These are phyloP conservation scores for Macrotrachela quadricornifera DNA, from an alignment of 1,140 invertebrate genomes.

Conservation along the genomic window DNA sequence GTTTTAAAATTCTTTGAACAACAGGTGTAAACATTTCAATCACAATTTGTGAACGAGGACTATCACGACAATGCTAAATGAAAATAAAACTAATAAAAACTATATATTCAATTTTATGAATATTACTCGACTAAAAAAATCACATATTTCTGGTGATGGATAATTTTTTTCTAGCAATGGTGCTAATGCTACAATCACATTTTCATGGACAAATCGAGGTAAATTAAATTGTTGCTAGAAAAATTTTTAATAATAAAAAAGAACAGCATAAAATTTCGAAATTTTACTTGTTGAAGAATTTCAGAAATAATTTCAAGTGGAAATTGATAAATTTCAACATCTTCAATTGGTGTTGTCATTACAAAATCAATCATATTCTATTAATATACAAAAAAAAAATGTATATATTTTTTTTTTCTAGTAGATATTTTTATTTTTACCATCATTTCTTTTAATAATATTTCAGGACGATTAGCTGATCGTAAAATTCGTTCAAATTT, in stretches of 20 bases:
- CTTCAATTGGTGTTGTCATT: conserved; percentile 52
- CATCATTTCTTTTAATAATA: conserved; percentile 56
- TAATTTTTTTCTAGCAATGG: conserved; percentile 41
- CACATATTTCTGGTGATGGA: conserved; percentile 41
- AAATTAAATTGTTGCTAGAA: conserved; percentile 17
- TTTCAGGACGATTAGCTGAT: conserved; percentile 43
- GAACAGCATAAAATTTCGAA: too few species aligned
- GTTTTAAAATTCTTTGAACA: conserved; percentile 54
- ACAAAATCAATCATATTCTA: conserved; percentile 56
- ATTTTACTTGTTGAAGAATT: too few species aligned
- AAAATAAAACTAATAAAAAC: too few species aligned
- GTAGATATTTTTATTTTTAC: conserved; percentile 25
- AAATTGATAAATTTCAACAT: conserved; percentile 48
- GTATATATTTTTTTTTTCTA: background rate
- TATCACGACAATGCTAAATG: conserved; percentile 36
- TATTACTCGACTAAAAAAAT: conserved; percentile 28
- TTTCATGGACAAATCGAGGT: conserved; percentile 30
- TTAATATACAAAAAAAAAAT: conserved; percentile 17
- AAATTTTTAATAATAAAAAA: too few species aligned
- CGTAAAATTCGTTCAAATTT: conserved; percentile 50
- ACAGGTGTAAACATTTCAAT: conserved; percentile 46
- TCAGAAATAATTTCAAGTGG: conserved; percentile 52
- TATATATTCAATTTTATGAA: too few species aligned
- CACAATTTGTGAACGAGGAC: conserved; percentile 39
- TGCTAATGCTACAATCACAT: conserved; percentile 37